Conservation (phyloP, 2,797 vertebrate species). For the Heterohyrax brucei region DNA sequence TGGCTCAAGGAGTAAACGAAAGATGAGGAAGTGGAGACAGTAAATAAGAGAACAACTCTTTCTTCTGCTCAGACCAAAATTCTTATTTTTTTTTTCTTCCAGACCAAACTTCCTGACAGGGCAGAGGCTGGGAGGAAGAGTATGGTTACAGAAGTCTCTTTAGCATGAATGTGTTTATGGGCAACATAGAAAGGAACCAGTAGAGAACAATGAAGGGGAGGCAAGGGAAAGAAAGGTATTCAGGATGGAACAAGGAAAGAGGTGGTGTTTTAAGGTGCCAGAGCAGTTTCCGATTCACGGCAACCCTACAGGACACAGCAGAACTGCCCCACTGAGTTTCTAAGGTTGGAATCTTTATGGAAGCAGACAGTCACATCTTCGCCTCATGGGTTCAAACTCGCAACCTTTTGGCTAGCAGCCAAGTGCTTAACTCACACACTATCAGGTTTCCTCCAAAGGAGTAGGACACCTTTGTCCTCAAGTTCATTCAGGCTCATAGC, state of each 20-base stretch:
- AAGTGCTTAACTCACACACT: no score
- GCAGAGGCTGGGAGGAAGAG: conserved; percentile 34
- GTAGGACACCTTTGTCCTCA: no score
- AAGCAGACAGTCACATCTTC: neutral
- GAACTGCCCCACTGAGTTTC: neutral
- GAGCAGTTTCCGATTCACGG: neutral
- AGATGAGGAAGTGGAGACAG: neutral
- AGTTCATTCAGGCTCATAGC: no score
- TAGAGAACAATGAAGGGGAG: neutral
- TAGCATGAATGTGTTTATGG: neutral
- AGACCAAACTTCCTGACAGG: conserved; percentile 13
- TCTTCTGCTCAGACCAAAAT: neutral
- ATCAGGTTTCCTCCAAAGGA: no score
- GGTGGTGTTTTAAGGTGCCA: neutral
- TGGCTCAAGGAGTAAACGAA: neutral
- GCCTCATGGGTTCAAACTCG: no score
- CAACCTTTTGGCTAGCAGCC: no score
- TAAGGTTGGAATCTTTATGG: neutral
- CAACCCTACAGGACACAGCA: no score
- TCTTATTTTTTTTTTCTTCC: neutral
- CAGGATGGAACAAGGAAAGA: neutral
- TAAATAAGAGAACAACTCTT: neutral
- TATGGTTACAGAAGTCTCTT: neutral
- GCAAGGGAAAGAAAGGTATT: neutral
- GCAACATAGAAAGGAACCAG: conserved; percentile 7